Evolutionary conservation across 2,888 invertebrate species (phyloP).

Genomic region (Pogonocherus hispidulus): DNA sequence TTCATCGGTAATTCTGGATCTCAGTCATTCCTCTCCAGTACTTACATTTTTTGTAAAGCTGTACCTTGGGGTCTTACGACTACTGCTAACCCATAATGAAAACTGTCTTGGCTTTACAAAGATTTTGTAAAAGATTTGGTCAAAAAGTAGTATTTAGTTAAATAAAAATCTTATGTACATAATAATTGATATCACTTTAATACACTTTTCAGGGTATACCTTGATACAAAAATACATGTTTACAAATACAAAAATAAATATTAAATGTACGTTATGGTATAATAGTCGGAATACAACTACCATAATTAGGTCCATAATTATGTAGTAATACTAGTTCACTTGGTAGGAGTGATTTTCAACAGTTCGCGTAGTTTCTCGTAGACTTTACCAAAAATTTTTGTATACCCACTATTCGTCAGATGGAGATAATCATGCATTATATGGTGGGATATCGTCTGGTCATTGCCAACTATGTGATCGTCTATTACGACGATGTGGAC

Average conservation of each 20-base stretch:
- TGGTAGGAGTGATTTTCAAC: constrained; percentile 44
- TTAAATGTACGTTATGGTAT: constrained; percentile 16
- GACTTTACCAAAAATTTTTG: constrained; percentile 73
- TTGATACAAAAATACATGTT: constrained; percentile 24
- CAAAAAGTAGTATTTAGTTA: no score
- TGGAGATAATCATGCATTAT: constrained; percentile 81
- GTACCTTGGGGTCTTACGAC: no score
- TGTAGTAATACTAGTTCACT: constrained; percentile 20
- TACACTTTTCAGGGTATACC: background rate
- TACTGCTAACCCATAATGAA: no score
- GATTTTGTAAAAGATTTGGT: no score
- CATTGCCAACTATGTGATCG: constrained; percentile 67
- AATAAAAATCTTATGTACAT: background rate
- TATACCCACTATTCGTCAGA: constrained; percentile 76
- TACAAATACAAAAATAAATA: constrained; percentile 26
- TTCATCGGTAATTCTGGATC: no score
- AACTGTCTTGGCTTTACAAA: no score
- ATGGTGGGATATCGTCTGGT: constrained; percentile 74
- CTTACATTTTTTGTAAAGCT: no score
- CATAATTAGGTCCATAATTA: no score
- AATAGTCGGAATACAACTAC: constrained; percentile 7
- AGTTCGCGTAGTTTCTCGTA: constrained; percentile 67
- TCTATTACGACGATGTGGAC: constrained; percentile 65
- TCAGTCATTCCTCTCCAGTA: no score
- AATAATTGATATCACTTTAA: no score